A percentile compares a stretch with the other conserved stretches of the same genome.
Conservation (phyloP, 2,113 vertebrate species). For the Rana temporaria region DNA sequence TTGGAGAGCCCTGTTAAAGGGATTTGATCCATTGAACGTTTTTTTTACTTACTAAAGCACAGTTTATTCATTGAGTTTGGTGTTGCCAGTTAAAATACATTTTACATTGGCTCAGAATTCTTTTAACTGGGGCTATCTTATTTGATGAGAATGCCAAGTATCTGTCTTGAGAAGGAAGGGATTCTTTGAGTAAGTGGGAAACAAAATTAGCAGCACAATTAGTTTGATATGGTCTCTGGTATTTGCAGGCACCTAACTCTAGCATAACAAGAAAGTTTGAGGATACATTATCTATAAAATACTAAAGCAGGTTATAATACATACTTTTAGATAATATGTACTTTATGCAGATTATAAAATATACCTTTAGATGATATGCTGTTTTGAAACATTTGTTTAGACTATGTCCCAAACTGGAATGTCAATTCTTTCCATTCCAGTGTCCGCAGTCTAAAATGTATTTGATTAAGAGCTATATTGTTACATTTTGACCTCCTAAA, state of each 20-base stretch:
- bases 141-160: not conserved
- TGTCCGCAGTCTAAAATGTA: slow-evolving; percentile 9
- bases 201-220: not conserved
- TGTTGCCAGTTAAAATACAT: slow-evolving; percentile 1
- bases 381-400: slow-evolving; percentile 2
- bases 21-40: not conserved
- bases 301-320: not conserved
- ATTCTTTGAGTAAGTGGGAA: not conserved
- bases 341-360: no score
- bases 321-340: not conserved
- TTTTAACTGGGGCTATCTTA: not conserved
- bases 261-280: not conserved
- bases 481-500: slow-evolving; percentile 36
- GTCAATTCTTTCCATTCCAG: not conserved
- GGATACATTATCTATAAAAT: not conserved
- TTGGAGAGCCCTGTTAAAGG: slow-evolving; percentile 29
- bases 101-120: not conserved
- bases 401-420: not conserved
- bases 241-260: not conserved
- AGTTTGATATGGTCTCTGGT: not conserved
- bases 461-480: slow-evolving; percentile 13
- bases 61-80: slow-evolving; percentile 4
- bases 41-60: not conserved
- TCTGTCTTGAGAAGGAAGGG: not conserved
- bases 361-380: not conserved